Evolutionary conservation across 1,140 invertebrate species (phyloP).

Genomic region (Gryllus bimaculatus): DNA sequence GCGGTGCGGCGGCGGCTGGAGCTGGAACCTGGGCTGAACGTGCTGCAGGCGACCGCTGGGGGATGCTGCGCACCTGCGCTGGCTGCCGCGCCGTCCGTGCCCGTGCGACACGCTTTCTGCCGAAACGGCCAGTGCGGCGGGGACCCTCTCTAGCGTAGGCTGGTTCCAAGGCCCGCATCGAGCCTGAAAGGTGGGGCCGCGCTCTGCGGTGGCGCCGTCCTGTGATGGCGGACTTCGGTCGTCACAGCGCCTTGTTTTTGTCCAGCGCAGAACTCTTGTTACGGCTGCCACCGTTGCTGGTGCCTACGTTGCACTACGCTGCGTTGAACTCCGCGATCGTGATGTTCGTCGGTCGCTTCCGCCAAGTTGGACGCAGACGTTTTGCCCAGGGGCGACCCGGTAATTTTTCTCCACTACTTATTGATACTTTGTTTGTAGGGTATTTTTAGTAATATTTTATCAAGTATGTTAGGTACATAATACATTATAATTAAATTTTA

Average conservation of each 20-base stretch:
- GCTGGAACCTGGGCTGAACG: constrained; percentile 73
- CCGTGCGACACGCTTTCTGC: constrained; percentile 60
- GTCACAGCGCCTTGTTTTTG: background rate
- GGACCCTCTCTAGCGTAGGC: constrained; percentile 69
- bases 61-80: constrained; percentile 66
- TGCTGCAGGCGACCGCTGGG: constrained; percentile 64
- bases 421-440: background rate
- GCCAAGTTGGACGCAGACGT: constrained; percentile 57
- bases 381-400: constrained; percentile 29
- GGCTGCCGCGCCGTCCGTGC: constrained; percentile 34
- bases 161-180: constrained; percentile 66
- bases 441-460: too few species aligned
- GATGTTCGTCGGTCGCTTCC: constrained; percentile 65
- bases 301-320: constrained; percentile 47
- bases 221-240: too few species aligned
- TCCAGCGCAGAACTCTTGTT: background rate
- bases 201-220: too few species aligned
- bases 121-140: constrained; percentile 70
- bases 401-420: background rate
- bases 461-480: too few species aligned
- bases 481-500: too few species aligned
- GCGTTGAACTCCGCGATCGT: constrained; percentile 68
- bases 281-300: constrained; percentile 12
- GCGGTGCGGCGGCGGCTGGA: constrained; percentile 53
- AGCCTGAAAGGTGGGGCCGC: background rate